Conservation (phyloP, 2,797 vertebrate genomes). For the Linurgus olivaceus region DNA sequence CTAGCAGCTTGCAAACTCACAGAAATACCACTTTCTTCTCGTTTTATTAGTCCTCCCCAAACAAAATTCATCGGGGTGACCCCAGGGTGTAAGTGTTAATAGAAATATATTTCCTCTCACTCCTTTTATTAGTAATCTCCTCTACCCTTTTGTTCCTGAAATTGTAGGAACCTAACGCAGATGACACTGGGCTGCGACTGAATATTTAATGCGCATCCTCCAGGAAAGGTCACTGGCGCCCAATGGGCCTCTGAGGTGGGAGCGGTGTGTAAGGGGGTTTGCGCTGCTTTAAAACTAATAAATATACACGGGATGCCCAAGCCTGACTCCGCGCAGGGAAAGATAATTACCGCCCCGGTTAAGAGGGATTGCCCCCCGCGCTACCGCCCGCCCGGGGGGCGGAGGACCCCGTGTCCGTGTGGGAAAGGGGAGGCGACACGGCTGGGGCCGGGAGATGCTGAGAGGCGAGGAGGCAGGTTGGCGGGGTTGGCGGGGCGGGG, state of each 20-base stretch:
- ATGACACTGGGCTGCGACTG: constrained; percentile 24
- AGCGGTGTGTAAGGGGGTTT: background rate
- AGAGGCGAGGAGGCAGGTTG: background rate
- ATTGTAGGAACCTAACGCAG: background rate
- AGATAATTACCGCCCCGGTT: background rate
- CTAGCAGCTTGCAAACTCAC: background rate
- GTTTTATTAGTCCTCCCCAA: background rate
- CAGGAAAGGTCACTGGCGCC: constrained; percentile 51
- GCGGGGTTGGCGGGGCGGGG: background rate
- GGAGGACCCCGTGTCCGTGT: background rate
- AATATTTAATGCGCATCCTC: constrained; percentile 45
- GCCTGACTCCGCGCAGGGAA: background rate
- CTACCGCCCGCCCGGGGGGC: background rate
- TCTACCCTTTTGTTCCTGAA: constrained; percentile 48
- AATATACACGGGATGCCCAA: background rate
- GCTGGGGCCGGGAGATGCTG: background rate
- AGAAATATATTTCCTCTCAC: constrained; percentile 10
- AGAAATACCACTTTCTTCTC: background rate
- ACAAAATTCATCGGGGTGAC: constrained; percentile 23
- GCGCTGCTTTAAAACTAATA: background rate
- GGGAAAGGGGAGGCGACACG: background rate
- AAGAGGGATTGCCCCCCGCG: background rate
- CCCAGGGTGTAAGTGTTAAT: constrained; percentile 34
- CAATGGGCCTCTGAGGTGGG: constrained; percentile 18
- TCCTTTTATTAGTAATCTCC: constrained; percentile 34